Evolutionary conservation across 1,140 invertebrate species (phyloP).

Genomic region (Drosophila mayri): DNA sequence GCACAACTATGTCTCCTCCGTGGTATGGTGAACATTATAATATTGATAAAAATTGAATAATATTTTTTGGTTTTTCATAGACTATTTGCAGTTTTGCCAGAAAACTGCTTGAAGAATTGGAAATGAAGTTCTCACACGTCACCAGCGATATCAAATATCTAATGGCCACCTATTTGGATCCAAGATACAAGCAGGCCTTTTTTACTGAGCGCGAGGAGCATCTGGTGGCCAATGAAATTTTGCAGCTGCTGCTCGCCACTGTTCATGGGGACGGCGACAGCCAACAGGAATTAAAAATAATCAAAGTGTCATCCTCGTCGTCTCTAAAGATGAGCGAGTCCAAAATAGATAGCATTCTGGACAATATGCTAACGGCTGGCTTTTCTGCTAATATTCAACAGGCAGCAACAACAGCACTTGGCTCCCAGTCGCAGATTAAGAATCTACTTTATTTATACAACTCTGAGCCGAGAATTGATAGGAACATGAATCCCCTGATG

Average conservation of each 20-base stretch:
- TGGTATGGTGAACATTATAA: conserved; percentile 21
- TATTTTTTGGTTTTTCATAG: background rate
- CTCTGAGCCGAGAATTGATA: conserved; percentile 58
- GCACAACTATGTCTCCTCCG: conserved; percentile 62
- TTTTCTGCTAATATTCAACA: background rate
- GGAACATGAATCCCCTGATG: conserved; percentile 48
- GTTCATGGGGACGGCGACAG: background rate
- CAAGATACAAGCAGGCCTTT: conserved; percentile 64
- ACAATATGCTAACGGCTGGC: conserved; percentile 49
- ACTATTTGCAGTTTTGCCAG: conserved; percentile 61
- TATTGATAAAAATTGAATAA: background rate
- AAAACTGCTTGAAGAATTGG: conserved; percentile 59
- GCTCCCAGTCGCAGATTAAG: conserved; percentile 51
- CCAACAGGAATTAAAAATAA: conserved; percentile 24
- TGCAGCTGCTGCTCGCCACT: conserved; percentile 16
- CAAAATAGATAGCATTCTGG: conserved; percentile 60
- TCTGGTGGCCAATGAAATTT: conserved; percentile 53
- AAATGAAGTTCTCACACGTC: conserved; percentile 43
- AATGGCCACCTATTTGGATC: conserved; percentile 68
- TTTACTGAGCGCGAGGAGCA: conserved; percentile 56
- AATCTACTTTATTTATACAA: conserved; percentile 64
- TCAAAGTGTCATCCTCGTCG: conserved; percentile 12
- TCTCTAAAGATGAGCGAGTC: conserved; percentile 52
- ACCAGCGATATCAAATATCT: conserved; percentile 54
- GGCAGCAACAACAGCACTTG: background rate